Evolutionary conservation across 1,140 invertebrate species (phyloP).

Genomic region (Drosophila ironensis): DNA sequence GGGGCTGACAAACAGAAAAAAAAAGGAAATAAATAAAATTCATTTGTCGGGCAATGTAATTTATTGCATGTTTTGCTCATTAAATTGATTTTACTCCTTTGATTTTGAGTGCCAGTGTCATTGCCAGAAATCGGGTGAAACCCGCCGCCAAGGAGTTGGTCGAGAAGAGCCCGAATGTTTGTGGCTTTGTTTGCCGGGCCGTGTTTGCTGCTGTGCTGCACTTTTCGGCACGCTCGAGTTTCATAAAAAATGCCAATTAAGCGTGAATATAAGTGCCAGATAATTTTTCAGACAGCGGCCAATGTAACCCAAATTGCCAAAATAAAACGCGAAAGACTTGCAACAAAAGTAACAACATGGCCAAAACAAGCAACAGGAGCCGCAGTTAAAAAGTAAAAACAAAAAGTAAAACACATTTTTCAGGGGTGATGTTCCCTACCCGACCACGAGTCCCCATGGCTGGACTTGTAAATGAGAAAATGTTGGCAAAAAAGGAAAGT

Average conservation of each 20-base stretch:
- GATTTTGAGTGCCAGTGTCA: slow-evolving; percentile 81
- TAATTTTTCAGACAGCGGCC: slow-evolving; percentile 80
- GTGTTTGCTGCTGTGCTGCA: slow-evolving; percentile 24
- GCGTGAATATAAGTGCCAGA: slow-evolving; percentile 82
- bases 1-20: slow-evolving; percentile 1
- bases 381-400: slow-evolving; percentile 41
- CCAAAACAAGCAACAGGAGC: slow-evolving; percentile 35
- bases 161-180: slow-evolving; percentile 65
- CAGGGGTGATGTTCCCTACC: slow-evolving; percentile 34
- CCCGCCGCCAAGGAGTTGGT: slow-evolving; percentile 40
- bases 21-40: slow-evolving; percentile 45
- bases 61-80: slow-evolving; percentile 81
- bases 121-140: slow-evolving; percentile 42
- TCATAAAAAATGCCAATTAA: slow-evolving; percentile 82
- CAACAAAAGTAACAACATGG: slow-evolving; percentile 21
- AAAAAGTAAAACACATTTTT: slow-evolving; percentile 40
- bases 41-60: slow-evolving; percentile 58
- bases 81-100: slow-evolving; percentile 77
- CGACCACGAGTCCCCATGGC: not conserved
- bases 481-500: not conserved
- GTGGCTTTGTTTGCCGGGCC: slow-evolving; percentile 1
- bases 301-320: slow-evolving; percentile 78
- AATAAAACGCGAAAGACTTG: slow-evolving; percentile 62
- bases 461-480: not conserved
- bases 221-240: slow-evolving; percentile 74